Evolutionary conservation across 2,797 vertebrate species (phyloP), one percentile per base, ranked within the genome.

Genomic region (Sphaeramia orbicularis): DNA sequence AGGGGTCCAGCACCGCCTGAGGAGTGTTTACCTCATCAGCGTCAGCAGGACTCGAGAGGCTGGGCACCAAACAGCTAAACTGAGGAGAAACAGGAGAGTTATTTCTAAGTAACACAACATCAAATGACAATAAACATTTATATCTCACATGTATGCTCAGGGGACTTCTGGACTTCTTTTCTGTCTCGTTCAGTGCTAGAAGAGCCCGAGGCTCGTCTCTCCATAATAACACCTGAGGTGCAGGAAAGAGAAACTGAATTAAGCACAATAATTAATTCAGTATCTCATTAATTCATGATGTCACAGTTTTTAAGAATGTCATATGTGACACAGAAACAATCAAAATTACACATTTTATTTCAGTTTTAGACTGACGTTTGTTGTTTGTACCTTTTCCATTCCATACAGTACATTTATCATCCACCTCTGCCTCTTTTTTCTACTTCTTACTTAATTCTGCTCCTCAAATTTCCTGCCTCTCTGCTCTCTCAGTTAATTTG

Each of bases 211-310:
- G 76, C 3, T 78, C 30, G 6, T 83, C 69, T 42, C 66, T 89
- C 94, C 94, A 95, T 42, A 95, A 49, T 7, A 94, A 81, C 43
- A 95, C 85, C 94, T 95, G 65, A 16, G 3, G 11, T 2, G 2
- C 1, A 2, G 32, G 1, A 35, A 35, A 35, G 32, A 35, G 1
- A 35, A 35, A 10, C 4, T 37, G 19, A 4, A 16, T 7, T 14
- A 45, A 41, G n/a, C 11, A 13, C 14, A n/a, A 13, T 15, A 13
- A 15, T 13, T 58, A 2, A 38, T 45, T 41, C 15, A 47, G 4
- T 5, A 27, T 27, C 4, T 27, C 24, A 7, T 24, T 10, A 21
- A 49, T 21, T 8, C 11, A n/a, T n/a, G 3, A 14, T 21, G 8
- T 10, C 13, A 35, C 41, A 4, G n/a, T 11, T 48, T 40, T 51